These are phyloP conservation scores for Anguilla obscura DNA, from an alignment of 2,797 vertebrate genomes.

Conservation along the genomic window DNA sequence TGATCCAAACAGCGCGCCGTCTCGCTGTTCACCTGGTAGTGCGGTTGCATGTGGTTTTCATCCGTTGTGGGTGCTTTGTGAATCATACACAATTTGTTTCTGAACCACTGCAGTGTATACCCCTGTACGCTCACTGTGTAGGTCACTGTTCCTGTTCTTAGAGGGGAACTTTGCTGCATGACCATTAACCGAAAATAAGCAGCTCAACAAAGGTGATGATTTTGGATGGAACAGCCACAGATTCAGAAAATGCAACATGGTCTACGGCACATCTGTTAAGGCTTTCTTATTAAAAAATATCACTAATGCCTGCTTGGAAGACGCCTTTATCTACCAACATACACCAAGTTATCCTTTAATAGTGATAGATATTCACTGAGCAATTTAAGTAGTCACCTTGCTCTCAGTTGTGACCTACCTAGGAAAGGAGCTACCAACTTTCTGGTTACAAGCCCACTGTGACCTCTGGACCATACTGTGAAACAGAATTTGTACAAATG, in stretches of 20 bases:
- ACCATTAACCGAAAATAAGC: neutral
- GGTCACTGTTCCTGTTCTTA: neutral
- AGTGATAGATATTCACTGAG: neutral
- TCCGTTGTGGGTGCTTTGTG: too few relatives aligned
- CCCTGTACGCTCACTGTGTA: neutral
- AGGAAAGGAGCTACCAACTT: neutral
- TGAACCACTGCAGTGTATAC: too few relatives aligned
- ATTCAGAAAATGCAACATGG: neutral
- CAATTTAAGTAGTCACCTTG: neutral
- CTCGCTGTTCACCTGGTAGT: too few relatives aligned
- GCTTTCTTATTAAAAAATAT: neutral
- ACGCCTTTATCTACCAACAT: neutral
- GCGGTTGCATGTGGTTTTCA: too few relatives aligned
- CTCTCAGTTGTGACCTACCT: neutral
- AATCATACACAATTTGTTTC: too few relatives aligned
- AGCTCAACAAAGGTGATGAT: neutral
- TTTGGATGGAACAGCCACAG: neutral
- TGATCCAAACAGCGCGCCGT: too few relatives aligned
- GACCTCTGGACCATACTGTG: neutral
- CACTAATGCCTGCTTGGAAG: neutral
- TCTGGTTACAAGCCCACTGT: neutral
- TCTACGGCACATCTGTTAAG: neutral
- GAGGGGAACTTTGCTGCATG: neutral
- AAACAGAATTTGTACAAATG: neutral
- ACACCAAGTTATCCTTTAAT: neutral